Conservation (phyloP, 1,140 invertebrate species). For the Solen grandis region DNA sequence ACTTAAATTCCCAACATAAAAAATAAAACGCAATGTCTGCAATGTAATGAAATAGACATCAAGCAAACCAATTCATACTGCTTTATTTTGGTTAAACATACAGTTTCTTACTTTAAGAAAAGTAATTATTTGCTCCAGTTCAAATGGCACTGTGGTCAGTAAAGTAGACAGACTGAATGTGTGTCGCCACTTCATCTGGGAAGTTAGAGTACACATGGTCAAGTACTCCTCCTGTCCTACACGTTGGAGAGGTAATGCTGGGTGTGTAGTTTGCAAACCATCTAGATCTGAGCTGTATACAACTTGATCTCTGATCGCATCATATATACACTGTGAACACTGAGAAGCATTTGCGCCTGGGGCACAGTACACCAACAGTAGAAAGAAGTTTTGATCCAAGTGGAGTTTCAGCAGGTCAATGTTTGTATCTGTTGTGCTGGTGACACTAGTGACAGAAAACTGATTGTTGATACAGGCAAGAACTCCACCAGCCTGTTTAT, state of each 20-base stretch:
- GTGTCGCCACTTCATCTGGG: neutral
- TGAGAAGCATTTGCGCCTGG: neutral
- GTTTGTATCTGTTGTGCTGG: neutral
- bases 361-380: neutral
- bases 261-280: neutral
- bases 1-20: too few relatives aligned
- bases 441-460: neutral
- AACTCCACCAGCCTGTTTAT: conserved; percentile 28
- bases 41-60: too few relatives aligned
- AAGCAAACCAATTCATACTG: neutral
- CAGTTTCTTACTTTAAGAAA: neutral
- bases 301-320: neutral
- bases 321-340: neutral
- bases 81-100: neutral
- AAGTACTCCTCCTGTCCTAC: conserved; percentile 12
- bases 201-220: conserved; percentile 6
- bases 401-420: conserved; percentile 2
- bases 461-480: conserved; percentile 3
- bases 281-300: neutral
- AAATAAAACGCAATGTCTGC: too few relatives aligned
- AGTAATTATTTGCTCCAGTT: neutral
- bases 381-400: neutral
- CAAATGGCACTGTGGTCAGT: conserved; percentile 7
- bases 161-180: neutral
- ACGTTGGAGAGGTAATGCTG: conserved; percentile 1